These are phyloP conservation scores for Callocephalon fimbriatum DNA, from an alignment of 2,113 vertebrate genomes.

Conservation along the genomic window DNA sequence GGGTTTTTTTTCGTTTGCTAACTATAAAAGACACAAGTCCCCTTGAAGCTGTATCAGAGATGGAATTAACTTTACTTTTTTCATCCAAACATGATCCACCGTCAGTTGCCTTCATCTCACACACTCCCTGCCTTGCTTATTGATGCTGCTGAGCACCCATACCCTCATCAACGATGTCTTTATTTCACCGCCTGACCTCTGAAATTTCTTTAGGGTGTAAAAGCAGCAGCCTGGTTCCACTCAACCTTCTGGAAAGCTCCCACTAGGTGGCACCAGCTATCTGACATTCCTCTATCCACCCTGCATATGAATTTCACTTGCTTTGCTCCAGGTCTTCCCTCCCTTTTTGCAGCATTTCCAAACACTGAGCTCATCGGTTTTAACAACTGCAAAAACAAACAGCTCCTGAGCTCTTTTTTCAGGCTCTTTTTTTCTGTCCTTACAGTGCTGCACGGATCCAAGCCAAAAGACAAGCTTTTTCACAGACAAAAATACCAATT, in stretches of 20 bases:
- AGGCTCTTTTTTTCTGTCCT: neutral
- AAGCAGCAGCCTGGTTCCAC: neutral
- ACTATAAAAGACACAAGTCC: neutral
- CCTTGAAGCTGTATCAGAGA: neutral
- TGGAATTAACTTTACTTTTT: neutral
- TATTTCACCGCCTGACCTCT: neutral
- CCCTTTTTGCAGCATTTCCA: neutral
- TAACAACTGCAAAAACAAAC: constrained; percentile 27
- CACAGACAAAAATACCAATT: neutral
- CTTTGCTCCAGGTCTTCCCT: neutral
- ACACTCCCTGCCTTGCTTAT: neutral
- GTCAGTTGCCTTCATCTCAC: neutral
- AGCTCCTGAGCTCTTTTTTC: neutral
- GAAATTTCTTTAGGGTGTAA: neutral
- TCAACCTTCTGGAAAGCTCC: neutral
- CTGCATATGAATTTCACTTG: neutral
- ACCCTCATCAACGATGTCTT: neutral
- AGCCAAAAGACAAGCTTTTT: neutral
- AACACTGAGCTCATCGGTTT: constrained; percentile 32
- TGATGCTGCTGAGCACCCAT: neutral
- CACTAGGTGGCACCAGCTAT: constrained; percentile 66
- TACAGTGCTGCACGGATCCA: neutral
- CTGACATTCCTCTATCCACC: neutral
- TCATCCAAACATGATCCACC: neutral
- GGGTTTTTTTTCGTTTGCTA: neutral